Base-by-base conservation (phyloP, 2,888 invertebrate genomes). In the Apomyelois bistriatella region DNA sequence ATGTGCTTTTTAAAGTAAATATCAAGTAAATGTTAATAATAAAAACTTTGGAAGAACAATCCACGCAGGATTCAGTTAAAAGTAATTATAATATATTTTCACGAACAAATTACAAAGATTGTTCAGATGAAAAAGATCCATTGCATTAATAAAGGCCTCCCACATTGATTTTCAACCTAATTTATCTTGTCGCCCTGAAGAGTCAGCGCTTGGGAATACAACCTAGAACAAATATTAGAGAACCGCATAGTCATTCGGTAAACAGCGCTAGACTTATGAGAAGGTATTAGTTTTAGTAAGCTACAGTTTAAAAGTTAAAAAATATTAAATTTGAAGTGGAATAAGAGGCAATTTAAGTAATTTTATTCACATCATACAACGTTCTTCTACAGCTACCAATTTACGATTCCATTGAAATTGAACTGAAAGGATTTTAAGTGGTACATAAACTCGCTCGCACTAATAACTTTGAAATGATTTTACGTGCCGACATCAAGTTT, bases 351-450 rank as follows among this genome's bases (percentile, higher is more conserved):
- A 73, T 66, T 66, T 63, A 65, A 68, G 67, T 72, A 70, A 71
- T 69, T 71, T 70, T 69, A 70, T 64, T 64, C 57, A 68, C 64
- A 66, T 66, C 60, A 61, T 60, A 59, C 59, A 57, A 57, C 66
- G 65, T 63, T 66, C 68, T 65, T 56, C 58, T 58, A 58, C 64
- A 72, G 71, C 72, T 64, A 66, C 64, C 72, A 68, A 74, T 76
- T 74, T 76, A 76, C 68, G 65, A 65, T 70, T 69, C 70, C 58
- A 70, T 74, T 74, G 70, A 76, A 74, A 72, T 70, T 60, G 60
- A 66, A 72, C 62, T 68, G 66, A 65, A 72, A 70, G 57, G 58
- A 52, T 58, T 58, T 61, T 60, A 62, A 58, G 59, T 56, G 57
- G 57, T 48, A 50, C 56, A 58, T 62, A 62, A 58, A 59, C 56